Base-by-base conservation (phyloP, 2,888 invertebrate species). In the Leptinotarsa peninsularis region DNA sequence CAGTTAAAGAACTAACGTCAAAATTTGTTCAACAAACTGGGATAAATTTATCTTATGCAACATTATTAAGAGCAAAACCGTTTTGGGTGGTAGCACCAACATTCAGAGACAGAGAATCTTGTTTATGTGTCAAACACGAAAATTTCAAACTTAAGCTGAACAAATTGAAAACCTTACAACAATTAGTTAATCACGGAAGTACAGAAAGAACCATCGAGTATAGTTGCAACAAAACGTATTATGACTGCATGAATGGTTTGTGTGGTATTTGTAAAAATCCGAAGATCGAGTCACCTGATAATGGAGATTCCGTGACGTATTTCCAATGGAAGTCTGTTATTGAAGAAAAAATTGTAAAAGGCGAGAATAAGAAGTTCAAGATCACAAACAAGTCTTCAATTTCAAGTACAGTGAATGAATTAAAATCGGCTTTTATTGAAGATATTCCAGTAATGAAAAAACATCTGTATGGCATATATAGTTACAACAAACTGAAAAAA, bases 251-350 rank as follows among this genome's bases (percentile, higher is more conserved):
- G 27, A 27, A 27, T 15, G 13, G 50, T 17, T 15, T 50, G 50
- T 50, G 72, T 80, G 81, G 77, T 14, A 68, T 18, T 23, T 75
- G 76, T 58, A 75, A 72, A 76, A 66, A 75, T 70, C 72, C 72
- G 63, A 66, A 69, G 56, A 67, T 67, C 33, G n/a, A 60, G 27
- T 21, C 73, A 21, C 17, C 58, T 17, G 0, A 56, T 17, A 33
- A 73, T 52, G 73, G n/a, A 7, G 21, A 49, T 49, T 67, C 67
- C 23, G 52, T 68, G 49, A 73, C 50, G 67, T 17, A 60, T 27
- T 23, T 33, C 60, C 4, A 66, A 58, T 68, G 73, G 21, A 18
- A 60, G 27, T 21, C 73, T 23, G 23, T 67, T 21, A 3, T 43
- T 15, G 60, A 68, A 67, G 73, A 68, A 7, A 56, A 23, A 63